Evolutionary conservation across 2,797 vertebrate genomes (phyloP), one percentile per base, ranked within the genome.

Genomic region (Basileuterus tristriatus): DNA sequence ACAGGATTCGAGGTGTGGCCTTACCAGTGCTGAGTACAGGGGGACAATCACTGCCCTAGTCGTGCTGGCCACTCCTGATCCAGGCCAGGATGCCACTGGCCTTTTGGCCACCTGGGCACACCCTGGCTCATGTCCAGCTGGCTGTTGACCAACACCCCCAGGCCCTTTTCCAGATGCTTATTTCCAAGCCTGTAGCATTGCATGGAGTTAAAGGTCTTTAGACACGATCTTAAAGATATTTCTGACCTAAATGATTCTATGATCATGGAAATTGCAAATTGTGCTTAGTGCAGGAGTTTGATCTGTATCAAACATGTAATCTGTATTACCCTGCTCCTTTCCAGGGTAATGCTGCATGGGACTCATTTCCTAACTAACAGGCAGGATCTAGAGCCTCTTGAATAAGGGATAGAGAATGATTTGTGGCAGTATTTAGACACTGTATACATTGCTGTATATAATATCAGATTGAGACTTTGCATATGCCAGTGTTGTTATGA

Each of bases 1-100:
- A 32, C 9, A 47, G 26, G 15, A 47, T 14, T 64, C 0, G 1
- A 37, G 16, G 10, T 62, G 32, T 55, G 34, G 8, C 41, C 7
- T 32, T 0, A 12, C 15, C 34, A 23, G 34, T 47, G 58, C 52
- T 0, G 0, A n/a, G 32, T 17, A 20, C 4, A 13, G 27, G 4
- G 32, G 15, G 6, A 41, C 6, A 2, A 8, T 26, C 30, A 7
- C 18, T 13, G 52, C 26, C 44, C 26, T 70, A 5, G 3, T 29
- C 11, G 23, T 76, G 27, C 58, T 87, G 70, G 39, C 64, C 34
- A 22, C 14, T 75, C 11, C 70, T 43, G 26, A 26, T 43, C 0
- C 16, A 64, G 46, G 30, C 43, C 34, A 76, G 16, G 44, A 14
- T 81, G 34, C 34, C 22, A 0, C 2, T 32, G 62, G 36, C 29